Evolutionary conservation across 2,888 invertebrate genomes (phyloP), one percentile per base, ranked within the genome.

Genomic region (Calameuta filiformis): DNA sequence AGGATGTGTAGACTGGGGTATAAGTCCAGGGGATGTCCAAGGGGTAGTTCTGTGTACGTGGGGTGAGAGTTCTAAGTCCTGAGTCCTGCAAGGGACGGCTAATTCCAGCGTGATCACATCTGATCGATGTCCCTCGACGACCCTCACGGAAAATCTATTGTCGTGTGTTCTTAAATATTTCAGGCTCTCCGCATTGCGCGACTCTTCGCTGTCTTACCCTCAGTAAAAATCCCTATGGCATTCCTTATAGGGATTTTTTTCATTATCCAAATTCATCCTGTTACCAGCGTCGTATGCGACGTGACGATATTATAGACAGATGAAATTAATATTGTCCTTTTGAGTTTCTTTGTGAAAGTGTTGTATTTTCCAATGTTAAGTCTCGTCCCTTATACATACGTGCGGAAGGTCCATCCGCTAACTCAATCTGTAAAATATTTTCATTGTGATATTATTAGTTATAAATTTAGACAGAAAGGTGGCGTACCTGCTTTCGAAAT

Each of bases 51-150:
- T 31, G 35, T 15, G 68, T 35, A 75, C 73, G 68, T 75, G 76
- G 71, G 73, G 77, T 34, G 68, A 88, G 86, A 85, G 86, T 56
- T 23, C 56, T 56, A 56, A 85, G 82, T 81, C 85, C 77, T 56
- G 86, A 86, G 85, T 87, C 85, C 90, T 90, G 90, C 88, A 86
- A 89, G 89, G 90, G 91, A 90, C 90, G 89, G 89, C 89, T 91
- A 91, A 91, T 91, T 91, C 89, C 88, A 89, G 87, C 85, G 89
- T 88, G 89, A 90, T 90, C 89, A 87, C 86, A 88, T 85, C 90
- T 90, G 91, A 91, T 91, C 90, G 90, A 91, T 91, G 91, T 90
- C 89, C 87, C 86, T 86, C 82, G 84, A 83, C 85, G 80, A 79
- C 79, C 81, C 81, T 75, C 81, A 79, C 80, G 80, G 83, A 79